Conservation (phyloP, 2,797 vertebrate genomes). For the Rhinophrynus dorsalis region DNA sequence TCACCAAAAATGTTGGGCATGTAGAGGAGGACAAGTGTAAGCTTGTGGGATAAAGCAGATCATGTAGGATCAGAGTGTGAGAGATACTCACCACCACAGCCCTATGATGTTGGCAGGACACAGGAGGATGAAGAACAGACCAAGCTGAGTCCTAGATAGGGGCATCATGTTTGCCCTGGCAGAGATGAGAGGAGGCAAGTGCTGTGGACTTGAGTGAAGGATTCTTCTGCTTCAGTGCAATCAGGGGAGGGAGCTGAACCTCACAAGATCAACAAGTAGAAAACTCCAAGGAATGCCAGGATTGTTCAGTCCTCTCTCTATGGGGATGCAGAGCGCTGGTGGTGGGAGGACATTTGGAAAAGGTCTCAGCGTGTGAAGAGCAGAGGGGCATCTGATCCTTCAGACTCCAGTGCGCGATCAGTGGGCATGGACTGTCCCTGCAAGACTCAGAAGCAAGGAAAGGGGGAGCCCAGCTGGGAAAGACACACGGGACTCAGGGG, state of each 20-base stretch:
- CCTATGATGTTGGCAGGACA: constrained; percentile 85
- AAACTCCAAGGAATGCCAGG: constrained; percentile 30
- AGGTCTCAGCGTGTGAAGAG: constrained; percentile 7
- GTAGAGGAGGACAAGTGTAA: constrained; percentile 35
- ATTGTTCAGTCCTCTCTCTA: constrained; percentile 16
- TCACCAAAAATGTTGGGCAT: constrained; percentile 60
- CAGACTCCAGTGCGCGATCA: constrained; percentile 21
- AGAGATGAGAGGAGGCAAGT: neutral
- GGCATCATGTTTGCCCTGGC: constrained; percentile 68
- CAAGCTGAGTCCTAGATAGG: constrained; percentile 81
- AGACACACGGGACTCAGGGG: constrained; percentile 25
- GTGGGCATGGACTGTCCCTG: constrained; percentile 16
- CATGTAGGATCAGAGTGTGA: neutral
- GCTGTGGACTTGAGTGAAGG: constrained; percentile 8
- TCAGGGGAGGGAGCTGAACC: constrained; percentile 15
- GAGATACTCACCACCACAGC: constrained; percentile 88
- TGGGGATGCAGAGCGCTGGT: constrained; percentile 35
- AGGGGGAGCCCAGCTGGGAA: constrained; percentile 21
- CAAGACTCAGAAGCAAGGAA: neutral
- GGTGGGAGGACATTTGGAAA: constrained; percentile 44
- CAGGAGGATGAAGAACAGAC: constrained; percentile 87
- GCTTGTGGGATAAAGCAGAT: constrained; percentile 40
- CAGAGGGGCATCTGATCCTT: neutral
- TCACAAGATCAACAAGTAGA: constrained; percentile 38
- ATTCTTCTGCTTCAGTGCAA: constrained; percentile 11